A percentile compares a stretch with the other conserved stretches of the same genome.
Evolutionary conservation across 2,888 invertebrate species (phyloP).

Genomic region (Apeira syringaria): DNA sequence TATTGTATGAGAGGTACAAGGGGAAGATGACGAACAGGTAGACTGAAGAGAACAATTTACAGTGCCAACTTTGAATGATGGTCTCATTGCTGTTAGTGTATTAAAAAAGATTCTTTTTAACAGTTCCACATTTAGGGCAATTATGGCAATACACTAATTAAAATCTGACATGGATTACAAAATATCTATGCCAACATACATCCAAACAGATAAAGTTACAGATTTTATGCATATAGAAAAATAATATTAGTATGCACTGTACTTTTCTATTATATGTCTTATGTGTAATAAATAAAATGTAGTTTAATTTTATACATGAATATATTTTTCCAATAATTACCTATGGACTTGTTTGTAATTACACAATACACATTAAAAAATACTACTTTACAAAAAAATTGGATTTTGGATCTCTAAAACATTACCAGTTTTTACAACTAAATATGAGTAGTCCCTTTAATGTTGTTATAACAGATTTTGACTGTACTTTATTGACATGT

Average conservation of each 20-base stretch:
- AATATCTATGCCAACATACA: slow-evolving; percentile 6
- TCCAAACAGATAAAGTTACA: slow-evolving; percentile 10
- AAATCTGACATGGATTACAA: slow-evolving; percentile 9
- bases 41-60: slow-evolving; percentile 27
- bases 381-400: not conserved
- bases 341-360: not conserved
- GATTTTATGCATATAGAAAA: slow-evolving; percentile 6
- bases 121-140: slow-evolving; percentile 10
- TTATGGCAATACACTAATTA: slow-evolving; percentile 11
- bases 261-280: slow-evolving; percentile 1
- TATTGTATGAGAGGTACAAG: slow-evolving; percentile 14
- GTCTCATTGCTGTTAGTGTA: slow-evolving; percentile 29
- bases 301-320: slow-evolving; percentile 6
- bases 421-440: slow-evolving; percentile 1
- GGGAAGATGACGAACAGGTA: slow-evolving; percentile 16
- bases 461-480: not conserved
- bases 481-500: not conserved
- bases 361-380: not conserved
- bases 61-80: slow-evolving; percentile 26
- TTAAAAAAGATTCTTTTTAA: slow-evolving; percentile 28
- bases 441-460: not conserved
- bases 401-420: not conserved
- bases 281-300: slow-evolving; percentile 3
- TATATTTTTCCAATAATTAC: slow-evolving; percentile 5
- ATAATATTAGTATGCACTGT: slow-evolving; percentile 2